These are phyloP conservation scores for Elaphurus davidianus DNA, from an alignment of 2,113 vertebrate species.

Conservation along the genomic window DNA sequence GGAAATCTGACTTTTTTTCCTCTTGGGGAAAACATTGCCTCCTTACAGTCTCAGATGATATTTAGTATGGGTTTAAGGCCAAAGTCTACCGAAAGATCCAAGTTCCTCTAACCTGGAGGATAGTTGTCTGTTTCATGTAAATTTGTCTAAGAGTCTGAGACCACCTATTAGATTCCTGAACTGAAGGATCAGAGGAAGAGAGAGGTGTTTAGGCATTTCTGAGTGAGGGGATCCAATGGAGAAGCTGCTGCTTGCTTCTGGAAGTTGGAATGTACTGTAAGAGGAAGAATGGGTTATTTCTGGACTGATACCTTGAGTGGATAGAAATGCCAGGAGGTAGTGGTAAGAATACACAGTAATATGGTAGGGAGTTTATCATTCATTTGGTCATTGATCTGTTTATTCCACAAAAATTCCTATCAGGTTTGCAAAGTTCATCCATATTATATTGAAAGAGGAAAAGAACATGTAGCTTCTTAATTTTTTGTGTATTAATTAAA, in stretches of 20 bases:
- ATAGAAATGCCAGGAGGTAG: background rate
- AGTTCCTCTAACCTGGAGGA: background rate
- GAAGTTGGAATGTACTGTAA: background rate
- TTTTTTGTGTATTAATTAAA: conserved; percentile 14
- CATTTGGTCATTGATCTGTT: background rate
- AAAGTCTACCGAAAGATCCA: conserved; percentile 11
- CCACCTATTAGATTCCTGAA: background rate
- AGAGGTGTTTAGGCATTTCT: background rate
- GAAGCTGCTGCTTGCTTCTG: background rate
- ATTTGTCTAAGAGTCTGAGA: background rate
- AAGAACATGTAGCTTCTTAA: background rate
- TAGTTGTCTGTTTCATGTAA: background rate
- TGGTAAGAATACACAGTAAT: background rate
- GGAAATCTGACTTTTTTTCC: conserved; percentile 48
- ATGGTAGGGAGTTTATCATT: background rate
- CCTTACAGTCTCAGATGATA: conserved; percentile 38
- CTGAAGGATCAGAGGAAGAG: background rate
- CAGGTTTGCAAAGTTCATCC: background rate
- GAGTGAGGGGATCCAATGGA: background rate
- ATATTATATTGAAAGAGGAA: background rate
- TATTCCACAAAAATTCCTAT: background rate
- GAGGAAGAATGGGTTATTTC: background rate
- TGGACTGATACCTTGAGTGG: background rate
- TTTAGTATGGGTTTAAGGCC: conserved; percentile 26
- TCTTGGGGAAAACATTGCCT: conserved; percentile 51